Conservation (phyloP, 2,797 vertebrate genomes). For the Sebastes itinus region DNA sequence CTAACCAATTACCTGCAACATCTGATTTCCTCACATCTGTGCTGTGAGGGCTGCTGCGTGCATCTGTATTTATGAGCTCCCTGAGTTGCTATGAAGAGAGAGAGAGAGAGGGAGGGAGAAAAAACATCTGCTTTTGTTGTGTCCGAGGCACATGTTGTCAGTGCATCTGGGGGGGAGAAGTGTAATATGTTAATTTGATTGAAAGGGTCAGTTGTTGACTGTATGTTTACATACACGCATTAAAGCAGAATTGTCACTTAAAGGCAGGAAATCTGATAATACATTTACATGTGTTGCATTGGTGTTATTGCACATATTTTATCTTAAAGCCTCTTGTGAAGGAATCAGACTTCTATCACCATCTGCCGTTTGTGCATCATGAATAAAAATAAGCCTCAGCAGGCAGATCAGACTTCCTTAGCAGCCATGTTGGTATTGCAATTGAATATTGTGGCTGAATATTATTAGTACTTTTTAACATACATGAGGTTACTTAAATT, state of each 20-base stretch:
- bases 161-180: constrained; percentile 13
- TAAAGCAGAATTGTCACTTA: neutral
- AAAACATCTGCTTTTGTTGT: constrained; percentile 70
- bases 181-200: constrained; percentile 21
- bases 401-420: neutral
- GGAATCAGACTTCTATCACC: neutral
- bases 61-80: constrained; percentile 68
- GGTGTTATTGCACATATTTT: neutral
- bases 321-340: neutral
- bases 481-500: neutral
- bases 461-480: neutral
- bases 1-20: constrained; percentile 47
- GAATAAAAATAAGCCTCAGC: neutral
- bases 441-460: neutral
- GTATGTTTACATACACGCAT: constrained; percentile 7
- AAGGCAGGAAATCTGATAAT: neutral
- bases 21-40: constrained; percentile 33
- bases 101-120: constrained; percentile 4
- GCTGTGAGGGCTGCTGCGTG: constrained; percentile 12
- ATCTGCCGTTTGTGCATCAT: neutral
- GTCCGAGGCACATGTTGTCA: constrained; percentile 41
- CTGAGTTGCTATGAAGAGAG: constrained; percentile 36
- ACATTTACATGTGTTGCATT: neutral
- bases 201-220: constrained; percentile 10
- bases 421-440: neutral